Evolutionary conservation across 2,888 invertebrate species (phyloP), one percentile per base, ranked within the genome.

Genomic region (Parasteatoda lunata): DNA sequence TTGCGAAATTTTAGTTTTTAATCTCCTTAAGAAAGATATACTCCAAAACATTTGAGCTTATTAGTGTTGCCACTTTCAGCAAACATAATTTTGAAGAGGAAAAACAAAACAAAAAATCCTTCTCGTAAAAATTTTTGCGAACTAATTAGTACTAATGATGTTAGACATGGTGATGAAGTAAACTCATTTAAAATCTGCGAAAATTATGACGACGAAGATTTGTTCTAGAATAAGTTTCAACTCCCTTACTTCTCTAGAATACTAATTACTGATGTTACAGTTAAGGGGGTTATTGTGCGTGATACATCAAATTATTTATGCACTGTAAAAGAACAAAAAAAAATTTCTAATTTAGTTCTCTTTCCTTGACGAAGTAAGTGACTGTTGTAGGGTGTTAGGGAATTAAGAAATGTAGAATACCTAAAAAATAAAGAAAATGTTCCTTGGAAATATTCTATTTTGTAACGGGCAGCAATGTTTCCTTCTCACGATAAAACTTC

Each of bases 61-160:
- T 30, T 30, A 30, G 30, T 30, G 30, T 30, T 30, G 51, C 15
- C n/a, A 52, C 45, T 72, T 64, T 51, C 77, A 84, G 73, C 73
- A 78, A 78, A 78, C 84, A 78, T 66, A 64, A 69, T 79, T 69
- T 79, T 48, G 54, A 30, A 30, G 30, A 30, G 30, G 30, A 30
- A 30, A 9, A 59, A n/a, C 59, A 59, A 59, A 59, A 59, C 11
- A 59, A 59, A 9, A 59, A 59, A n/a, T 66, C 77, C 66, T 52
- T 70, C 47, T 59, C 45, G 84, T 48, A 68, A 77, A 84, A 80
- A 76, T 71, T 85, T 85, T 71, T 66, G 76, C 64, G 85, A 9
- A 59, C 85, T 85, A 85, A 85, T 85, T 85, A 80, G 80, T 80
- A 70, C 85, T 85, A 85, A 85, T 85, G 85, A 85, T 66, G 85